Evolutionary conservation across 2,888 invertebrate species (phyloP).

Genomic region (Euplagia quadripunctaria): DNA sequence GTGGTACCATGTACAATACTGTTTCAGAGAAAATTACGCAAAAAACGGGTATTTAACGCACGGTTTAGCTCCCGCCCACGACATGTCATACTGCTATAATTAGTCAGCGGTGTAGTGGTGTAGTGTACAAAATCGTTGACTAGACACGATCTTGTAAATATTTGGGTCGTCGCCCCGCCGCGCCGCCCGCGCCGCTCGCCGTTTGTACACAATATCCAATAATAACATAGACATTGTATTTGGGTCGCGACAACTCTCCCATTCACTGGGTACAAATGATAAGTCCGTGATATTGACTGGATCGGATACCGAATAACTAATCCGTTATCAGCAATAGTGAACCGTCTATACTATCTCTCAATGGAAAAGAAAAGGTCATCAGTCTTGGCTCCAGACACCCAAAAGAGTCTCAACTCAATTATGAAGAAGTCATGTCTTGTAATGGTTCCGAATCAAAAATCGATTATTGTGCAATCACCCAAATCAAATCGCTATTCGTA

Average conservation of each 20-base stretch:
- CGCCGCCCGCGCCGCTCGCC: slow-evolving; percentile 7
- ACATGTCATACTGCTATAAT: slow-evolving; percentile 11
- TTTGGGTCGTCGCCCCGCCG: slow-evolving; percentile 45
- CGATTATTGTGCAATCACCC: slow-evolving; percentile 6
- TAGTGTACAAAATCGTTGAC: slow-evolving; percentile 4
- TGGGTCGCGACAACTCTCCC: slow-evolving; percentile 16
- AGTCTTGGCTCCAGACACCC: too few species aligned
- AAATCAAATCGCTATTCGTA: slow-evolving; percentile 1
- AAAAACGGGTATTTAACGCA: neutral
- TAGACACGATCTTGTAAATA: slow-evolving; percentile 35
- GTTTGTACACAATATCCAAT: slow-evolving; percentile 8
- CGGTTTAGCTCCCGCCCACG: neutral
- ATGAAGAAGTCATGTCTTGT: neutral
- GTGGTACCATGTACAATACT: neutral
- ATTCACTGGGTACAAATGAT: slow-evolving; percentile 6
- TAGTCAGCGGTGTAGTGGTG: neutral
- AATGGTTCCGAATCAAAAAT: neutral
- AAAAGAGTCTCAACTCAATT: neutral
- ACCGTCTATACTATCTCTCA: neutral
- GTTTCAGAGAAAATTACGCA: neutral
- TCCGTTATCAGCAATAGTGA: neutral
- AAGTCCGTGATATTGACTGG: neutral
- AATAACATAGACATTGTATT: slow-evolving; percentile 21
- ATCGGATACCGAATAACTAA: neutral
- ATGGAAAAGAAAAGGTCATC: neutral